Evolutionary conservation across 2,797 vertebrate species (phyloP).

Genomic region (Tenualosa ilisha): DNA sequence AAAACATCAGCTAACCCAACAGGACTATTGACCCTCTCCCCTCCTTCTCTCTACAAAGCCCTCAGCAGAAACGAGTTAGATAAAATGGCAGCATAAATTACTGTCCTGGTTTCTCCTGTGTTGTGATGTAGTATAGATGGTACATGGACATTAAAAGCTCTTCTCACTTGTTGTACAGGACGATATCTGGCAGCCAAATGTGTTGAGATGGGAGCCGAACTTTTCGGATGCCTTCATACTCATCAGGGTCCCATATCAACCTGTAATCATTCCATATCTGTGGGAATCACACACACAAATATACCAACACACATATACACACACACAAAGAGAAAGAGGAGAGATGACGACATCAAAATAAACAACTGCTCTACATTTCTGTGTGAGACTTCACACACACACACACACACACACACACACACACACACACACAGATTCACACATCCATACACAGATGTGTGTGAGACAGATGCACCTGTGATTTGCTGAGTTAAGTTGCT

Average conservation of each 20-base stretch:
- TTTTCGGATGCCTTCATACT: constrained; percentile 80
- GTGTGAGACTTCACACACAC: not conserved
- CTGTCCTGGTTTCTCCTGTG: not conserved
- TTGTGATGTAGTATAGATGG: not conserved
- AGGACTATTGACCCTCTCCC: not conserved
- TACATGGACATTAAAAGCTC: not conserved
- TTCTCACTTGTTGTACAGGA: constrained; percentile 82
- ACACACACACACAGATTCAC: not conserved
- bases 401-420: not conserved
- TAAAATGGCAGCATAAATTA: too few species aligned
- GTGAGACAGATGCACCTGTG: constrained; percentile 1
- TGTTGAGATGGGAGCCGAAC: constrained; percentile 78
- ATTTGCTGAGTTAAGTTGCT: not conserved
- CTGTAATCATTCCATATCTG: constrained; percentile 82
- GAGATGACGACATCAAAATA: not conserved
- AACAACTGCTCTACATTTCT: not conserved
- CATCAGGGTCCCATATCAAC: constrained; percentile 80
- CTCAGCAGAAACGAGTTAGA: too few species aligned
- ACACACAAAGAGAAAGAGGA: not conserved
- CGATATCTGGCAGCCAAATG: constrained; percentile 83
- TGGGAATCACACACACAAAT: constrained; percentile 23
- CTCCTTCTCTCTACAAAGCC: too few species aligned
- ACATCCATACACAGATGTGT: not conserved
- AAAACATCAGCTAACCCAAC: too few species aligned
- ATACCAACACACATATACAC: constrained; percentile 19